phyloP scores from a whole-genome alignment of 2,888 invertebrate genomes.

The Parnassius apollo region DNA sequence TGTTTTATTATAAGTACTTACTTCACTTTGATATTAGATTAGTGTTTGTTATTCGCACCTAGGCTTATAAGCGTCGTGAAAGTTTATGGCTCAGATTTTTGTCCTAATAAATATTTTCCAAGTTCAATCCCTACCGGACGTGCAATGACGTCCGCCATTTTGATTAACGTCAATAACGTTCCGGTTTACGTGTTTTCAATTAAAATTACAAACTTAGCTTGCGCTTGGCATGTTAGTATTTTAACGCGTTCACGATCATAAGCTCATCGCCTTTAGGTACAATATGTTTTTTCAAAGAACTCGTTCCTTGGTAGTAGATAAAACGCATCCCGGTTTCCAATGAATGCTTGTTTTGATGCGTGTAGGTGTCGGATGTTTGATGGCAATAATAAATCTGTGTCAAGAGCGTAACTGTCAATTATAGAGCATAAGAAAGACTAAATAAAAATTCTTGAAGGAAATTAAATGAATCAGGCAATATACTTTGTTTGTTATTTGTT shows the following conservation, averaged over 20 bases:
- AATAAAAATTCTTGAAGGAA: neutral
- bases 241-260: constrained; percentile 1
- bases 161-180: constrained; percentile 18
- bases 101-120: constrained; percentile 4
- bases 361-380: constrained; percentile 14
- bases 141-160: constrained; percentile 15
- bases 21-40: no score
- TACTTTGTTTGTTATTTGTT: no score
- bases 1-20: no score
- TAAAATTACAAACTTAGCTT: constrained; percentile 7
- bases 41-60: no score
- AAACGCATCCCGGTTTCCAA: constrained; percentile 11
- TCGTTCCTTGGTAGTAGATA: constrained; percentile 1
- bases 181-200: constrained; percentile 18
- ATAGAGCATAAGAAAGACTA: neutral
- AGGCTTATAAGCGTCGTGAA: no score
- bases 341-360: constrained; percentile 1
- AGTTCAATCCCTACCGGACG: constrained; percentile 18
- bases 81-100: no score
- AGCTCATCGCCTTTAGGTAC: neutral
- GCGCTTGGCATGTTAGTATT: neutral
- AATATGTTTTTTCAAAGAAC: neutral
- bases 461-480: neutral
- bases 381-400: constrained; percentile 12
- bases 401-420: constrained; percentile 8